Evolutionary conservation across 2,888 invertebrate species (phyloP).

Genomic region (Cosmopolites sordidus): DNA sequence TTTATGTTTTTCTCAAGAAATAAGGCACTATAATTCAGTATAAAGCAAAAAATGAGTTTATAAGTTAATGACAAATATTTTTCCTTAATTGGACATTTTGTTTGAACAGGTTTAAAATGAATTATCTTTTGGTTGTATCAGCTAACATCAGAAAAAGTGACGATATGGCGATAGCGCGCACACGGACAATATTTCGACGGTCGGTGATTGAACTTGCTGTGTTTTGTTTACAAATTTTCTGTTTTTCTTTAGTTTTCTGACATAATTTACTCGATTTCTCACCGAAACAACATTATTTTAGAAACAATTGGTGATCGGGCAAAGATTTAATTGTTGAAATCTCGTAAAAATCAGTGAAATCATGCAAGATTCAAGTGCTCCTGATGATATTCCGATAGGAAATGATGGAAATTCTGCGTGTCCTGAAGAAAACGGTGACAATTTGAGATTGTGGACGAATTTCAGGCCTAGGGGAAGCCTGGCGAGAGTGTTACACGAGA

Average conservation of each 20-base stretch:
- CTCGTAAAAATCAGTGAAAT: too few relatives aligned
- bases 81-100: too few relatives aligned
- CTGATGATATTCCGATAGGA: slow-evolving; percentile 11
- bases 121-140: too few relatives aligned
- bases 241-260: not conserved
- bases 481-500: slow-evolving; percentile 68
- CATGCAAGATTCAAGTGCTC: slow-evolving; percentile 5
- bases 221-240: not conserved
- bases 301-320: too few relatives aligned
- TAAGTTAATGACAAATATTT: too few relatives aligned
- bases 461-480: slow-evolving; percentile 68
- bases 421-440: slow-evolving; percentile 13
- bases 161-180: not conserved
- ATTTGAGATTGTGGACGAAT: slow-evolving; percentile 30
- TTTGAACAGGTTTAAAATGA: too few relatives aligned
- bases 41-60: too few relatives aligned
- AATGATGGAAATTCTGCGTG: slow-evolving; percentile 16
- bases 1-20: too few relatives aligned
- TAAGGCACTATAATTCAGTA: too few relatives aligned
- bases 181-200: not conserved
- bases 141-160: too few relatives aligned
- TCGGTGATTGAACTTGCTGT: not conserved
- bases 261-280: not conserved
- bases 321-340: too few relatives aligned
- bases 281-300: too few relatives aligned